A percentile compares a stretch with the other conserved stretches of the same genome.
Conservation (phyloP, 1,140 invertebrate species). For the Diachasmimorpha longicaudata region DNA sequence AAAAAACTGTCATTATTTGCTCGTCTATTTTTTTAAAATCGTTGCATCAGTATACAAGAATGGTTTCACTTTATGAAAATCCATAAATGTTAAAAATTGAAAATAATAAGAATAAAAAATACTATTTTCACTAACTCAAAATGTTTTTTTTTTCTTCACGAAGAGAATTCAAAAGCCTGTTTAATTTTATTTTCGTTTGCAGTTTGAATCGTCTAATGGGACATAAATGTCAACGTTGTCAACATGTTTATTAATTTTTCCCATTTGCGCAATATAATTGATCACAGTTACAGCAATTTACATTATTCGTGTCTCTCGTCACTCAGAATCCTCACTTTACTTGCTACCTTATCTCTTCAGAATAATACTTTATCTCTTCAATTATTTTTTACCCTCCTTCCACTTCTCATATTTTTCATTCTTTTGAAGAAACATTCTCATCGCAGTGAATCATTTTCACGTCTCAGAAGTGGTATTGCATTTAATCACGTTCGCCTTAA, state of each 20-base stretch:
- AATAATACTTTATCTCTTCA: neutral
- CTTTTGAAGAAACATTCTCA: neutral
- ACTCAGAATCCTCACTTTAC: conserved; percentile 1
- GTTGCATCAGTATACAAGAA: neutral
- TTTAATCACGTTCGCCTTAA: conserved; percentile 30
- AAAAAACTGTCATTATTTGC: neutral
- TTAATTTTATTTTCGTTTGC: neutral
- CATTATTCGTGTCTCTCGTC: conserved; percentile 34
- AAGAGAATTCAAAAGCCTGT: neutral
- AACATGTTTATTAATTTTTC: neutral
- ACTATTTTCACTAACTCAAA: too few species aligned
- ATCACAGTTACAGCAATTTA: conserved; percentile 52
- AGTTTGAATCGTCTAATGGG: neutral
- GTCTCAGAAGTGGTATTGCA: conserved; percentile 29
- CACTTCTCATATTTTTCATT: conserved; percentile 18
- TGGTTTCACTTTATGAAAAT: neutral
- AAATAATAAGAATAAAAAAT: too few species aligned
- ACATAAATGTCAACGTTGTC: too few species aligned
- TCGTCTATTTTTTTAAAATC: neutral
- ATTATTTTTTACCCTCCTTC: conserved; percentile 3
- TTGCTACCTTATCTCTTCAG: neutral
- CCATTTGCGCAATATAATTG: conserved; percentile 36
- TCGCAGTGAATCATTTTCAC: conserved; percentile 18
- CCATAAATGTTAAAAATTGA: too few species aligned
- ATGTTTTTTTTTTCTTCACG: too few species aligned